These are phyloP conservation scores for Lacerta bilineata DNA, from an alignment of 2,797 vertebrate genomes.

Conservation along the genomic window DNA sequence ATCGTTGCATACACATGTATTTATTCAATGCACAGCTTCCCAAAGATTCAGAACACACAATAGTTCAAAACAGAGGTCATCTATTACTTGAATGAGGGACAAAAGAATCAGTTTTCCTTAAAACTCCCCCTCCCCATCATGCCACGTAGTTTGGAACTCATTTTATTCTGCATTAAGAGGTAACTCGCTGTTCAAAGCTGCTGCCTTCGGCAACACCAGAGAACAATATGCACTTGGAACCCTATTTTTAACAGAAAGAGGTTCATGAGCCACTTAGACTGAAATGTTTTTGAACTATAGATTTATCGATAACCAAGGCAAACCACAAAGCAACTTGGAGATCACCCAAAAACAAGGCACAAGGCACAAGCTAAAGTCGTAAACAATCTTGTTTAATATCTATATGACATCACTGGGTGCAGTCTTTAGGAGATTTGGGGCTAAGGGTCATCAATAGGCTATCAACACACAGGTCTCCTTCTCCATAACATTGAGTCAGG, in stretches of 20 bases:
- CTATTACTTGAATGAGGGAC: not conserved
- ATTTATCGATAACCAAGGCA: not conserved
- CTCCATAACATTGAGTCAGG: too few relatives aligned
- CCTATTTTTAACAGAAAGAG: not conserved
- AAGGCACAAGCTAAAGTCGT: too few relatives aligned
- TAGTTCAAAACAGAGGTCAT: not conserved
- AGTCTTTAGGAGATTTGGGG: too few relatives aligned
- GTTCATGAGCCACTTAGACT: not conserved
- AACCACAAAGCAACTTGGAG: not conserved
- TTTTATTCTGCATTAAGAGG: not conserved
- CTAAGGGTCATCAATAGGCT: too few relatives aligned
- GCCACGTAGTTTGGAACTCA: not conserved
- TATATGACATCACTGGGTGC: too few relatives aligned
- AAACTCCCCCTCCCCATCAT: constrained; percentile 18
- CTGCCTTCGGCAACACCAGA: not conserved
- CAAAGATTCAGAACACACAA: not conserved
- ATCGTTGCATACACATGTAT: constrained; percentile 1
- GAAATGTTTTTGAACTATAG: not conserved
- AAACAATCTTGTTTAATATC: too few relatives aligned
- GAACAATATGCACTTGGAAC: not conserved
- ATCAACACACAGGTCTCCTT: too few relatives aligned
- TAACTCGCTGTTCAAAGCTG: not conserved
- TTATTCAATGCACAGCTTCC: not conserved
- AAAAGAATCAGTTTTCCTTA: constrained; percentile 7
- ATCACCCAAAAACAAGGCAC: too few relatives aligned